These are phyloP conservation scores for Pemphredon lugubris DNA, from an alignment of 2,888 invertebrate species.

Conservation along the genomic window DNA sequence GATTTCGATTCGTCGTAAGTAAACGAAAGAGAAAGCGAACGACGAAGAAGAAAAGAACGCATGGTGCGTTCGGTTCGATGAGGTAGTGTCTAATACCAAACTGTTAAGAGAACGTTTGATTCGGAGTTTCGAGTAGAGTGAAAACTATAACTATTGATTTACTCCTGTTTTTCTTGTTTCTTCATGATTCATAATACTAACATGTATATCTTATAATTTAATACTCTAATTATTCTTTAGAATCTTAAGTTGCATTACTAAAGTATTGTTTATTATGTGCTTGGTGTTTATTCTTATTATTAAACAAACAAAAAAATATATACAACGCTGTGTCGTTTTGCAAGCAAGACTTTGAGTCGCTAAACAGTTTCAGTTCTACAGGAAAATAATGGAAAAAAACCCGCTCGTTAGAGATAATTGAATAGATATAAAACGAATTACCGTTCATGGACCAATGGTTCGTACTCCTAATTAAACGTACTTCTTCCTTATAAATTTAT, in stretches of 20 bases:
- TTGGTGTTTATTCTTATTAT: slow-evolving; percentile 57
- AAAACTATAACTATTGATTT: slow-evolving; percentile 44
- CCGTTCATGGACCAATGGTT: slow-evolving; percentile 64
- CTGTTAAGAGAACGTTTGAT: slow-evolving; percentile 16
- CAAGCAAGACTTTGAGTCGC: slow-evolving; percentile 39
- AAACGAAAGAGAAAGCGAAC: not conserved
- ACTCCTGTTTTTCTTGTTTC: slow-evolving; percentile 65
- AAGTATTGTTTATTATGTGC: slow-evolving; percentile 60
- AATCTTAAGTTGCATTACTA: slow-evolving; percentile 68
- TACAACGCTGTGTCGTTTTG: slow-evolving; percentile 45
- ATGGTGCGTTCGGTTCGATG: slow-evolving; percentile 7
- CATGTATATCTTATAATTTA: slow-evolving; percentile 75
- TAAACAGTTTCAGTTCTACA: slow-evolving; percentile 50
- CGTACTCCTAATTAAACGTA: slow-evolving; percentile 60
- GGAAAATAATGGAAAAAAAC: no score
- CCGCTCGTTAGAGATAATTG: slow-evolving; percentile 46
- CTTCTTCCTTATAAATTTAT: slow-evolving; percentile 62
- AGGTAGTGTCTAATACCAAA: slow-evolving; percentile 19
- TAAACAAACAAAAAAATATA: slow-evolving; percentile 33
- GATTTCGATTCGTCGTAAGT: slow-evolving; percentile 36
- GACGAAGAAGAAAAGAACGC: no score
- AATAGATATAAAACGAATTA: slow-evolving; percentile 43
- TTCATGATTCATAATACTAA: slow-evolving; percentile 70
- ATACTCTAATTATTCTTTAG: slow-evolving; percentile 71
- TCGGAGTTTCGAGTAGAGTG: slow-evolving; percentile 10